Evolutionary conservation across 2,797 vertebrate species (phyloP).

Genomic region (Xenopus petersii): DNA sequence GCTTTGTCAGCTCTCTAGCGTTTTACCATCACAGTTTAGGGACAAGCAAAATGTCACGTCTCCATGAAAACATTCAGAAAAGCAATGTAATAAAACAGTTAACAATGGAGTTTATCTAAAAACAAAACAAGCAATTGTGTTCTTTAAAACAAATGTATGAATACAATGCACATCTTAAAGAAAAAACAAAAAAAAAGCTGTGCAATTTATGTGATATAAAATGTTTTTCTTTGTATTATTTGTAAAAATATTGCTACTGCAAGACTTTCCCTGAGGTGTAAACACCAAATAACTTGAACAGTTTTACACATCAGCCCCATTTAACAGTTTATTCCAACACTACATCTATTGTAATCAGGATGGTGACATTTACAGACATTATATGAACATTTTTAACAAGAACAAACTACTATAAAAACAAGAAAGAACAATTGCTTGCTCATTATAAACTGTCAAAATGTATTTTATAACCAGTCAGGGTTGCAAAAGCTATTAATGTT

Average conservation of each 20-base stretch:
- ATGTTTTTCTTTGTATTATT: constrained; percentile 50
- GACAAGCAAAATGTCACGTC: neutral
- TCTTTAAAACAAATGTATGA: no score
- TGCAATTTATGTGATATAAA: constrained; percentile 21
- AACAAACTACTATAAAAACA: constrained; percentile 93
- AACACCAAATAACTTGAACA: constrained; percentile 84
- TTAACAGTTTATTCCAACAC: constrained; percentile 99
- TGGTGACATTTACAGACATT: constrained; percentile 95
- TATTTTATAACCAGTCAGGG: constrained; percentile 75
- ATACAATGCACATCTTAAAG: no score
- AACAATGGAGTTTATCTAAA: neutral
- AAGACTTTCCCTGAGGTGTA: constrained; percentile 83
- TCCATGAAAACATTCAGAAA: neutral
- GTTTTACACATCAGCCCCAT: constrained; percentile 89
- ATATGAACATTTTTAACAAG: constrained; percentile 79
- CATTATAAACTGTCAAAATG: constrained; percentile 81
- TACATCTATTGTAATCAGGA: constrained; percentile 93
- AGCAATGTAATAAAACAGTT: neutral
- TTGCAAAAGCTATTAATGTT: constrained; percentile 80
- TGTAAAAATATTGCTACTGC: constrained; percentile 74
- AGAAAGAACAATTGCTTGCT: constrained; percentile 85
- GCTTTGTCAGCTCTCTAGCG: neutral
- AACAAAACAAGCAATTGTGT: constrained; percentile 6
- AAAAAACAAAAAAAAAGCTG: neutral
- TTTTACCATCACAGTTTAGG: neutral